These are phyloP conservation scores for Beris morrisii DNA, from an alignment of 2,888 invertebrate species.

Conservation along the genomic window DNA sequence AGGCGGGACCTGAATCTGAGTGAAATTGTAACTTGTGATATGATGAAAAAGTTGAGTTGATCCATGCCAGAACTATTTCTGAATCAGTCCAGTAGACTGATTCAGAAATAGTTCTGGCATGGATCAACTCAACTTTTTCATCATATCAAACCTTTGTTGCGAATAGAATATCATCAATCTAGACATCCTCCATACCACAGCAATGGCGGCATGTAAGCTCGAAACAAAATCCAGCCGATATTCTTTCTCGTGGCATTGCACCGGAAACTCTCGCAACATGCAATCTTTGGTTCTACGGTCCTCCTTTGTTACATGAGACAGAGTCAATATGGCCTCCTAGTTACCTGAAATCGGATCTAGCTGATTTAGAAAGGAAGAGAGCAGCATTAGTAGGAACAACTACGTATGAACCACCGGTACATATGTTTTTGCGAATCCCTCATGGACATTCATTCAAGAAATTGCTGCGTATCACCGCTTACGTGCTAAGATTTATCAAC, in stretches of 20 bases:
- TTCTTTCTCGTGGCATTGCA: conserved; percentile 30
- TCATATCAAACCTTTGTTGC: not conserved
- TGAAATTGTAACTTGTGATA: not conserved
- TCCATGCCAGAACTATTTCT: too few relatives aligned
- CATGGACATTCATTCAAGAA: not conserved
- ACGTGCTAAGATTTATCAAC: not conserved
- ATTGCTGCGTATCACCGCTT: not conserved
- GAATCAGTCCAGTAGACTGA: too few relatives aligned
- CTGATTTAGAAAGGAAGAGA: not conserved
- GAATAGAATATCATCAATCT: not conserved
- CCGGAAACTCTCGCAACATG: conserved; percentile 29
- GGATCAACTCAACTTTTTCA: too few relatives aligned
- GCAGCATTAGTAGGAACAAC: not conserved
- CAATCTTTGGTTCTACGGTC: conserved; percentile 35
- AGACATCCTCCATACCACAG: not conserved
- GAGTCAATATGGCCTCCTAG: conserved; percentile 5
- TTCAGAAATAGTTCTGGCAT: not conserved
- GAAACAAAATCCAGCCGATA: conserved; percentile 33
- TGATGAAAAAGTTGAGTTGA: too few relatives aligned
- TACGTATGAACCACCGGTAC: not conserved
- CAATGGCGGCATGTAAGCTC: conserved; percentile 29
- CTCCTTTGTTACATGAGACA: conserved; percentile 15
- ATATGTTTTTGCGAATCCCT: too few relatives aligned
- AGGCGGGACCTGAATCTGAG: not conserved
- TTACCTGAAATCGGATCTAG: not conserved